Base-by-base conservation (phyloP, 1,140 invertebrate genomes). In the Subanguina moxae region DNA sequence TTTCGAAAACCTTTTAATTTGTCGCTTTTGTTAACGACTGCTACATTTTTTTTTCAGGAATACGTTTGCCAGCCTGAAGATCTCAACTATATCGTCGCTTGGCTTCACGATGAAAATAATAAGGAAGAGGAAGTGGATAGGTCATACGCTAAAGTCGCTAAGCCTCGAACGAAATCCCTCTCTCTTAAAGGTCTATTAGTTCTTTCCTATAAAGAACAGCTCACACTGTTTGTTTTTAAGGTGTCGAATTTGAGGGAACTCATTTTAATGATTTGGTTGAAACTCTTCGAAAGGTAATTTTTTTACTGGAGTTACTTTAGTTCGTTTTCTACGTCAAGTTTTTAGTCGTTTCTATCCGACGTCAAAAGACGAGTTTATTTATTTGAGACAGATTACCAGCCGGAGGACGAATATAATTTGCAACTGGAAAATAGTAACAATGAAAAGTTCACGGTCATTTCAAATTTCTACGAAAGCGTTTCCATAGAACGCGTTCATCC, bases 21-120 rank as follows among this genome's bases (percentile, higher is more conserved):
- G 5, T 1, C 9, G 23, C 61, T 67, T 8, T 23, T 61, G 3
- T 30, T 64, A 17, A 66, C 25, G 30, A 65, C 27, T 1, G 21
- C 63, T n/a, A n/a, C 65, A 23, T 32, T 70, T 23, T 65, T 65
- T 1, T 67, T 66, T 28, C n/a, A 67, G 21, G 65, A 27, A 32
- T 67, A 70, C 63, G 43, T 19, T 28, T 27, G 38, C 21, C 46
- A 1, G 15, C n/a, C 21, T 15, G 32, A 70, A 1, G 65, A 67
- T 27, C 32, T 27, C 32, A 17, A 67, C 43, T n/a, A 46, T 30
- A 45, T 67, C 0, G 57, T 28, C 13, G 64, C n/a, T 23, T 64
- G 64, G 28, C 27, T 65, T 11, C 59, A 66, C 21, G 52, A 65
- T 30, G 28, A 64, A 19, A 64, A 64, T 46, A 8, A 11, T 1